Base-by-base conservation (phyloP, 1,140 invertebrate genomes). In the Capitella teleta region DNA sequence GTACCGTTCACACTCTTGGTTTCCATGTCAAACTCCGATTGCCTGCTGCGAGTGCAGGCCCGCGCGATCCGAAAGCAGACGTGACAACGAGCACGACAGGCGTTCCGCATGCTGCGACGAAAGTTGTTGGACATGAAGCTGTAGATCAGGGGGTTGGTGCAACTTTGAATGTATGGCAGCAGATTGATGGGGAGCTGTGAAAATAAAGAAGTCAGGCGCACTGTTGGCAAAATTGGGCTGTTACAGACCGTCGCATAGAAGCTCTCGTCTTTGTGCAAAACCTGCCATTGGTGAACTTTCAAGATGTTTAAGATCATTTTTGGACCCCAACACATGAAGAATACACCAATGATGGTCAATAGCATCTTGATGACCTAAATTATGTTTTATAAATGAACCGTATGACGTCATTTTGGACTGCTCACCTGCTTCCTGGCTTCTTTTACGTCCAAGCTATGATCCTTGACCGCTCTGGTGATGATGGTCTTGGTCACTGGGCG, bases 51-150 rank as follows among this genome's bases (percentile, higher is more conserved):
- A 19, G 25, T 16, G n/a, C n/a, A n/a, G 38, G 25, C 19, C 21
- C 38, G 38, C 14, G 38, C 21, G 38, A 19, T 21, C 8, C 38
- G 38, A 6, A 24, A 40, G 19, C 38, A 24, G 21, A 26, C 30
- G 45, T 21, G 32, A 19, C 45, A 32, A 44, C 51, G 54, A 2
- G 51, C 30, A 10, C 47, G 32, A 40, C 45, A 53, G 3, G 25
- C 45, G 38, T 21, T 34, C 10, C 47, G 32, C 61, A 76, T 64
- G 42, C 73, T 70, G 2, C 63, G 52, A 2, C 74, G 58, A 54
- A 77, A 77, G 42, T 74, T 75, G 49, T 66, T 71, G 3, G 75
- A 77, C 75, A 77, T 77, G 57, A 76, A 74, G n/a, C 72, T 72
- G 56, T 78, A 78, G 49, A 78, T 73, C 53, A 78, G 57, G 5